phyloP scores from a whole-genome alignment of 2,888 invertebrate genomes.

The Neoscelio sp. region DNA sequence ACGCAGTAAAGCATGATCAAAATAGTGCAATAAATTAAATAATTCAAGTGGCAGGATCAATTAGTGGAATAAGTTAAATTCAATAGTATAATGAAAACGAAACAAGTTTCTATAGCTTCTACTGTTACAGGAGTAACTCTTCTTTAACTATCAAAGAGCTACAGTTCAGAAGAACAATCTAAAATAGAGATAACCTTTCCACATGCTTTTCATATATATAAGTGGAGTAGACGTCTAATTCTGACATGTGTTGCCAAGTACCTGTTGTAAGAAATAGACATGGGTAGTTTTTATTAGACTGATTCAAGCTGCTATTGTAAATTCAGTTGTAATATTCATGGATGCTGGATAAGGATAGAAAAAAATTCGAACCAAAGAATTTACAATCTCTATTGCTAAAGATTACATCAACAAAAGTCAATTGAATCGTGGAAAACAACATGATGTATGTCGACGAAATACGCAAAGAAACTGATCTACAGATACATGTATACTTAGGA shows the following conservation, averaged over 20 bases:
- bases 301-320: constrained; percentile 52
- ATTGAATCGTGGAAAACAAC: neutral
- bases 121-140: constrained; percentile 51
- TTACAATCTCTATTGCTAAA: constrained; percentile 43
- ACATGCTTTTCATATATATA: constrained; percentile 8
- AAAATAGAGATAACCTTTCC: constrained; percentile 54
- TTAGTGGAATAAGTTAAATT: too few species aligned
- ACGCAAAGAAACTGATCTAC: neutral
- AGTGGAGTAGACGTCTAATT: constrained; percentile 20
- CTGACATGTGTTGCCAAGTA: constrained; percentile 49
- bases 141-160: constrained; percentile 45
- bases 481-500: constrained; percentile 1
- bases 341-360: constrained; percentile 16
- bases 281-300: constrained; percentile 54
- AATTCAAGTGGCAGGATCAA: too few species aligned
- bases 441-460: neutral
- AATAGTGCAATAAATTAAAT: constrained; percentile 66
- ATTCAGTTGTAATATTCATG: constrained; percentile 54
- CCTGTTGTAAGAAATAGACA: constrained; percentile 59
- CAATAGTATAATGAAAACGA: constrained; percentile 61
- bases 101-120: constrained; percentile 63
- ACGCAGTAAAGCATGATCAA: constrained; percentile 57
- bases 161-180: constrained; percentile 25
- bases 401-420: constrained; percentile 32
- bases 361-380: constrained; percentile 18